phyloP scores from a whole-genome alignment of 2,797 vertebrate genomes.

The Etheostoma nigrum region DNA sequence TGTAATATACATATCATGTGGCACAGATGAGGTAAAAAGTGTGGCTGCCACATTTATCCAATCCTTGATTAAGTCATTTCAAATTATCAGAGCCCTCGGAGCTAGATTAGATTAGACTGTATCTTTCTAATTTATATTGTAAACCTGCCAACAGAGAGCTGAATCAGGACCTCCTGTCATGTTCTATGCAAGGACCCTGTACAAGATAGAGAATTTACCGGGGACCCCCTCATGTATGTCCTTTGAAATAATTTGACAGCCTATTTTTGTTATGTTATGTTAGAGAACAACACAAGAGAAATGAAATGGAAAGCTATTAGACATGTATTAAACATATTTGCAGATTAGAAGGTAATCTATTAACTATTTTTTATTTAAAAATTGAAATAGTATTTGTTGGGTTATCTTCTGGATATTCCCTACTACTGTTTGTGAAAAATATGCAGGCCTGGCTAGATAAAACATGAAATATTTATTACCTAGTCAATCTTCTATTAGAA shows the following conservation, averaged over 20 bases:
- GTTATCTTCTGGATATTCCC: too few species aligned
- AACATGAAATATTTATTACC: constrained; percentile 1
- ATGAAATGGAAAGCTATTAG: too few species aligned
- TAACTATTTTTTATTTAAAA: too few species aligned
- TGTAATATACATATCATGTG: not conserved
- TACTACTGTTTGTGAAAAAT: not conserved
- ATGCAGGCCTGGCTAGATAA: not conserved
- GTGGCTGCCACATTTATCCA: not conserved
- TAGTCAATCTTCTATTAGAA: not conserved
- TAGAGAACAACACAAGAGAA: too few species aligned
- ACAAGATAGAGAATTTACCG: too few species aligned
- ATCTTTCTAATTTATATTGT: not conserved
- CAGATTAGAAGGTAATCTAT: too few species aligned
- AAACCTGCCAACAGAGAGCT: not conserved
- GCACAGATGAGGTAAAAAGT: not conserved
- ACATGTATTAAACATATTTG: too few species aligned
- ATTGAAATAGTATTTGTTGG: too few species aligned
- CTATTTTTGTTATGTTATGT: too few species aligned
- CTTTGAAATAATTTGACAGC: too few species aligned
- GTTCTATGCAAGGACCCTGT: not conserved
- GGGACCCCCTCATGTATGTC: too few species aligned
- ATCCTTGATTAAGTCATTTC: not conserved
- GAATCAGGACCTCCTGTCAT: not conserved
- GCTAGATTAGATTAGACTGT: not conserved
- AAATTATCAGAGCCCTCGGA: not conserved